Evolutionary conservation across 2,797 vertebrate species (phyloP).

Genomic region (Xiphophorus birchmanni): DNA sequence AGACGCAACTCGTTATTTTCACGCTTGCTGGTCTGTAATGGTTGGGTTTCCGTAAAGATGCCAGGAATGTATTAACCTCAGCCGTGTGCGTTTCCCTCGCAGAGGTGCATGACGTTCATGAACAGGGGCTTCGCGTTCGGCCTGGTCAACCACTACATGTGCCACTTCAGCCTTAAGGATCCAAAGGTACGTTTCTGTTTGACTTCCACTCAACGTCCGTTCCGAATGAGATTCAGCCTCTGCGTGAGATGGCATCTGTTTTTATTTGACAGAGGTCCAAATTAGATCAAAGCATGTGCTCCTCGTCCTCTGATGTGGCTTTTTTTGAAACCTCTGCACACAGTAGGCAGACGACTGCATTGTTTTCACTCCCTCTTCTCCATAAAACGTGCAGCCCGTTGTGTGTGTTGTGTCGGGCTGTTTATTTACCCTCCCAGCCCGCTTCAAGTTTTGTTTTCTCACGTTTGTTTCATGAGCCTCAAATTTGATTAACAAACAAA

Average conservation of each 20-base stretch:
- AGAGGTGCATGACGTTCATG: conserved; percentile 97
- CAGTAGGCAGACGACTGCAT: background rate
- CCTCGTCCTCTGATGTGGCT: background rate
- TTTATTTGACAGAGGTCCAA: background rate
- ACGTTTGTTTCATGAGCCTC: background rate
- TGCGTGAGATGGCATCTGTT: background rate
- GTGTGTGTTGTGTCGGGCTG: background rate
- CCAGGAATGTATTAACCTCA: no score
- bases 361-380: background rate
- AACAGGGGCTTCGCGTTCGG: conserved; percentile 95
- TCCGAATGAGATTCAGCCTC: background rate
- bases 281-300: background rate
- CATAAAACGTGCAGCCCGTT: background rate
- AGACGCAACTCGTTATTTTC: background rate
- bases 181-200: conserved; percentile 86
- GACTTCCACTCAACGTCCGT: background rate
- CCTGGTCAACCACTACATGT: conserved; percentile 94
- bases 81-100: conserved; percentile 31
- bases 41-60: background rate
- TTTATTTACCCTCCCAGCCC: background rate
- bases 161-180: conserved; percentile 92
- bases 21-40: background rate
- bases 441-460: background rate
- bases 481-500: conserved; percentile 60
- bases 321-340: background rate